Evolutionary conservation across 2,113 vertebrate genomes (phyloP).

Genomic region (Ceyx cyanopectus): DNA sequence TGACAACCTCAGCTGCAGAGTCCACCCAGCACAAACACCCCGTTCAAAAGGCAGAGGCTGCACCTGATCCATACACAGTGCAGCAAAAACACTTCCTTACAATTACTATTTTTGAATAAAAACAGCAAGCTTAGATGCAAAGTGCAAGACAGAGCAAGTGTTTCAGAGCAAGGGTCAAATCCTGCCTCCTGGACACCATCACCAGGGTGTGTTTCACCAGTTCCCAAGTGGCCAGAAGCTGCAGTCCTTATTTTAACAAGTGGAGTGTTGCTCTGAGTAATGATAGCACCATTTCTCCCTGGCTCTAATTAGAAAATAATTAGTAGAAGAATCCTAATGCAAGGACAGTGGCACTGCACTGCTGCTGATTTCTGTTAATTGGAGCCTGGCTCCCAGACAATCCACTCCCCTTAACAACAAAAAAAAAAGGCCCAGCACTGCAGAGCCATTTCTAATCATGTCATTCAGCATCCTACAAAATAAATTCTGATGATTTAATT

Average conservation of each 20-base stretch:
- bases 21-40: fast-evolving
- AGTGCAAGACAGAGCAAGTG: not conserved
- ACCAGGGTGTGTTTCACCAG: not conserved
- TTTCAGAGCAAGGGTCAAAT: not conserved
- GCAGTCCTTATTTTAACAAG: not conserved
- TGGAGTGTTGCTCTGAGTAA: not conserved
- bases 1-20: fast-evolving
- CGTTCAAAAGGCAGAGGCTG: not conserved
- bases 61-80: fast-evolving
- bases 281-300: not conserved
- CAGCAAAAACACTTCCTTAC: not conserved
- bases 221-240: not conserved
- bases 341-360: fast-evolving
- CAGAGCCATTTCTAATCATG: not conserved
- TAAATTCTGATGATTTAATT: slow-evolving; percentile 11
- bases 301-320: not conserved
- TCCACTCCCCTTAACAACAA: not conserved
- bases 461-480: not conserved
- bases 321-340: not conserved
- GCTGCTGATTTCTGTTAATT: not conserved
- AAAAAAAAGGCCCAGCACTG: not conserved
- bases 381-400: not conserved
- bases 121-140: not conserved
- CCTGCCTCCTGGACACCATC: fast-evolving
- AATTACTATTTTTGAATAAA: not conserved